A percentile compares a stretch with the other conserved stretches of the same genome.
These are phyloP conservation scores for Hippocampus barbouri DNA, from an alignment of 2,113 vertebrate species.

Conservation along the genomic window DNA sequence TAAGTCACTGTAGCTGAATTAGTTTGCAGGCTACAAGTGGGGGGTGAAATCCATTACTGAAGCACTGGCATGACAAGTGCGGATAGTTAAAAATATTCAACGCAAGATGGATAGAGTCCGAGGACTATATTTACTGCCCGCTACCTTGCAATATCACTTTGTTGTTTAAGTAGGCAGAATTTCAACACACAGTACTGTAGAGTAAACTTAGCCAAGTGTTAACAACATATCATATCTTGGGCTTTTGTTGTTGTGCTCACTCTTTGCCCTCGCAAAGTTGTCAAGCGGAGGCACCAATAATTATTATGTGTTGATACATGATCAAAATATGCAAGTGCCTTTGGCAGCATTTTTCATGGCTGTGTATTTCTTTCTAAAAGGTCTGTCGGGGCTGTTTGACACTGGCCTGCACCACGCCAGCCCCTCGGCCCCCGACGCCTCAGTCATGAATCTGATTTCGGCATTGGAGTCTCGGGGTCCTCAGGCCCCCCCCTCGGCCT, in stretches of 20 bases:
- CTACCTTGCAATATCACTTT: background rate
- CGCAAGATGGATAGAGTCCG: background rate
- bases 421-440: constrained; percentile 84
- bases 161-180: background rate
- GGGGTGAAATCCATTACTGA: background rate
- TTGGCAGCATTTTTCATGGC: background rate
- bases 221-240: background rate
- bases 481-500: constrained; percentile 89
- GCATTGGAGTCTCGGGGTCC: constrained; percentile 89
- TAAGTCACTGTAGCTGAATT: background rate
- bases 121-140: background rate
- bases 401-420: constrained; percentile 88
- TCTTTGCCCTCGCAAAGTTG: background rate
- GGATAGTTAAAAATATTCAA: background rate
- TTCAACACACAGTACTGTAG: background rate
- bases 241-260: background rate
- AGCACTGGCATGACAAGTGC: background rate
- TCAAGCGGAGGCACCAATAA: background rate
- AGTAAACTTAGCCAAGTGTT: background rate
- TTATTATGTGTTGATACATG: background rate
- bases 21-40: background rate
- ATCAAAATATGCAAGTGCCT: background rate
- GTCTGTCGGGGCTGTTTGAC: constrained; percentile 89
- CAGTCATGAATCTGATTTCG: constrained; percentile 95
- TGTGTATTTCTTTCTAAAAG: constrained; percentile 51